These are phyloP conservation scores for Sinella curviseta DNA, from an alignment of 1,140 invertebrate genomes.

Conservation along the genomic window DNA sequence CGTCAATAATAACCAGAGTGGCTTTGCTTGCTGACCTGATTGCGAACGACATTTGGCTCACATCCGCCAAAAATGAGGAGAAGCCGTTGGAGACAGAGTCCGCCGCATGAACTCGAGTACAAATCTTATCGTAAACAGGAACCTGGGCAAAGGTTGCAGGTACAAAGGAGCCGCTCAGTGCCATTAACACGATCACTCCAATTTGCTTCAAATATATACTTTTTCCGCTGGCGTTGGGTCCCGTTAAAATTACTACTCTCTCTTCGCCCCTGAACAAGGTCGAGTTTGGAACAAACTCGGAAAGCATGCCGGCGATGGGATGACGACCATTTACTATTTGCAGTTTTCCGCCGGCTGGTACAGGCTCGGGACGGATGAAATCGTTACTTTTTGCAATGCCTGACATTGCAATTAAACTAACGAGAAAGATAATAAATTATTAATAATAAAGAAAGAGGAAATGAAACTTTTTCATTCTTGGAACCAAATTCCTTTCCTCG, in stretches of 20 bases:
- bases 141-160: conserved; percentile 74
- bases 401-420: conserved; percentile 73
- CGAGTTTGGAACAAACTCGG: conserved; percentile 74
- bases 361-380: conserved; percentile 69
- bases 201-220: conserved; percentile 87
- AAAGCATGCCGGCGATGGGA: conserved; percentile 71
- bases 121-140: conserved; percentile 66
- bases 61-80: conserved; percentile 81
- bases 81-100: conserved; percentile 76
- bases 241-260: conserved; percentile 75
- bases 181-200: conserved; percentile 69
- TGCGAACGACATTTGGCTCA: conserved; percentile 75
- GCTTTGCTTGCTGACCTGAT: conserved; percentile 64
- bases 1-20: conserved; percentile 82
- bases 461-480: not conserved
- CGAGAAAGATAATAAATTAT: conserved; percentile 40
- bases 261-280: conserved; percentile 60
- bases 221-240: conserved; percentile 89
- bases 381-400: conserved; percentile 69
- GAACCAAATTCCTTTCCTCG: conserved; percentile 30
- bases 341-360: conserved; percentile 60
- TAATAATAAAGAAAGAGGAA: not conserved
- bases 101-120: conserved; percentile 70
- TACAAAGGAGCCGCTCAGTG: conserved; percentile 85
- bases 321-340: conserved; percentile 74